These are phyloP conservation scores for Mystacornis crossleyi DNA, from an alignment of 2,113 vertebrate genomes.

Conservation along the genomic window DNA sequence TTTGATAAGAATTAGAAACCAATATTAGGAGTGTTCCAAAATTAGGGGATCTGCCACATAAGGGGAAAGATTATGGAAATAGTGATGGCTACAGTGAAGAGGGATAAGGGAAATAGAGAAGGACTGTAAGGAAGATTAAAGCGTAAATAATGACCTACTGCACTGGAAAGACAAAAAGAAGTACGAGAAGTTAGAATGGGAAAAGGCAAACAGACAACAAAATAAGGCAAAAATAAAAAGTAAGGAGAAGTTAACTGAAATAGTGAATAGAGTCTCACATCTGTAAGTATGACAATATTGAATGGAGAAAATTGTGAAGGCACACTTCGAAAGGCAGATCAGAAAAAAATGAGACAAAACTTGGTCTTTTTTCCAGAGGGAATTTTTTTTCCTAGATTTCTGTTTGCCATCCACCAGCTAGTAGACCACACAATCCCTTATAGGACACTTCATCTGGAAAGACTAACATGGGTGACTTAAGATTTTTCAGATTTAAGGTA, in stretches of 20 bases:
- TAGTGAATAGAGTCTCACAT: not conserved
- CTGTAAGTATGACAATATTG: not conserved
- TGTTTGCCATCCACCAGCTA: not conserved
- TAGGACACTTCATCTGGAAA: not conserved
- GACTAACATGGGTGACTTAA: not conserved
- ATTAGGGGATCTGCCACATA: not conserved
- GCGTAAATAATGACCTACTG: not conserved
- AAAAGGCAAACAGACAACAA: not conserved
- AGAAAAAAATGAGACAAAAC: not conserved
- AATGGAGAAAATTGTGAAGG: not conserved
- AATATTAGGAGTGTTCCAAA: not conserved
- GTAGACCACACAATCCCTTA: not conserved
- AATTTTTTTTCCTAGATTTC: not conserved
- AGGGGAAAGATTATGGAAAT: not conserved
- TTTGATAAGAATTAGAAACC: not conserved
- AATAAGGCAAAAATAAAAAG: not conserved
- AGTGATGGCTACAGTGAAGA: not conserved
- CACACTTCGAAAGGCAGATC: not conserved
- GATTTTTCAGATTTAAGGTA: not conserved
- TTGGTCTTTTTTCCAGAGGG: not conserved
- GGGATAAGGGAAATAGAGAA: not conserved
- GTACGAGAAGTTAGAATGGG: not conserved
- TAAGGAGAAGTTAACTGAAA: not conserved
- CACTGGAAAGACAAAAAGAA: not conserved
- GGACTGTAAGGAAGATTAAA: not conserved